A percentile compares a stretch with the other conserved stretches of the same genome.
Evolutionary conservation across 2,888 invertebrate species (phyloP).

Genomic region (Scrobipalpa atriplicella): DNA sequence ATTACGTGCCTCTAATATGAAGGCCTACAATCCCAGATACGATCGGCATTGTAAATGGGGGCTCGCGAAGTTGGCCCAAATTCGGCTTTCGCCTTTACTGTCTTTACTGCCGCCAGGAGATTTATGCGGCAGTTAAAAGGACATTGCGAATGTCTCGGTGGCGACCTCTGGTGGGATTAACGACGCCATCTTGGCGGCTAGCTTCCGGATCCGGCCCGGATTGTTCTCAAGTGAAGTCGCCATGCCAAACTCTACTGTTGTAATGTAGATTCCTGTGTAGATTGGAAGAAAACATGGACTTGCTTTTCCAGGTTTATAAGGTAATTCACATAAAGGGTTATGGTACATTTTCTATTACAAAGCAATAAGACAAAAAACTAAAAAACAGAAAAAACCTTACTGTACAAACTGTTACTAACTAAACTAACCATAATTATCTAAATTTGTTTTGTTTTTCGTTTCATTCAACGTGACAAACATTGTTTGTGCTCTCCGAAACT

Average conservation of each 20-base stretch:
- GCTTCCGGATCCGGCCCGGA: background rate
- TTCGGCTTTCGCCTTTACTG: slow-evolving; percentile 9
- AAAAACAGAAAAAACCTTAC: too few relatives aligned
- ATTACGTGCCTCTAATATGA: background rate
- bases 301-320: too few relatives aligned
- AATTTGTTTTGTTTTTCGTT: too few relatives aligned
- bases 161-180: slow-evolving; percentile 7
- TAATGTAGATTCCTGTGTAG: too few relatives aligned
- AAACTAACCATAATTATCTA: too few relatives aligned
- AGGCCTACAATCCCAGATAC: background rate
- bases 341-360: too few relatives aligned
- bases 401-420: too few relatives aligned
- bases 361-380: too few relatives aligned
- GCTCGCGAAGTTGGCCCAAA: background rate
- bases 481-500: too few relatives aligned
- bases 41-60: background rate
- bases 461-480: too few relatives aligned
- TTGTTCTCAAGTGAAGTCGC: background rate
- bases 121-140: slow-evolving; percentile 14
- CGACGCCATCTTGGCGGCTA: slow-evolving; percentile 5
- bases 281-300: too few relatives aligned
- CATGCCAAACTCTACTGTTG: background rate
- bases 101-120: slow-evolving; percentile 8
- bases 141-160: slow-evolving; percentile 4
- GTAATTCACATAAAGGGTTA: too few relatives aligned